A percentile compares a stretch with the other conserved stretches of the same genome.
phyloP scores from a whole-genome alignment of 2,113 vertebrate genomes.

The Takifugu flavidus region DNA sequence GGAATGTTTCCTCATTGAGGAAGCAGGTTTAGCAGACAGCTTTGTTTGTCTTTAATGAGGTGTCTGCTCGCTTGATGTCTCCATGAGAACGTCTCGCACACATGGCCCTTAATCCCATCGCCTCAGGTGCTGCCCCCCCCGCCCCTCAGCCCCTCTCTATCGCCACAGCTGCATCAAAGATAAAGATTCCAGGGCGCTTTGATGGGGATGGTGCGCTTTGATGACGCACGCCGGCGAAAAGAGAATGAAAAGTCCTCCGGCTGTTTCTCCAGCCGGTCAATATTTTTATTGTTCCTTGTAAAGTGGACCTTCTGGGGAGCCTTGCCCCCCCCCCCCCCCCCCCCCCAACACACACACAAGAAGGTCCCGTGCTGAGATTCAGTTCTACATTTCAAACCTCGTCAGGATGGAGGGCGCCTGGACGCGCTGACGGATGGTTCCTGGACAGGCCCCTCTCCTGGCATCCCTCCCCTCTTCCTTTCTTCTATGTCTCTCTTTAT shows the following conservation, averaged over 20 bases:
- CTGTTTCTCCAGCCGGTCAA: no score
- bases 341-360: not conserved
- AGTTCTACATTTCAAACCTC: no score
- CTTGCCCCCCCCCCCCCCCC: not conserved
- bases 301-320: no score
- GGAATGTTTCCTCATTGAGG: conserved; percentile 31
- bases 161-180: no score
- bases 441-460: conserved; percentile 43
- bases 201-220: not conserved
- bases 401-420: not conserved
- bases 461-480: conserved; percentile 41
- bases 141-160: not conserved
- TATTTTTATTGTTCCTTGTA: no score
- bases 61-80: conserved; percentile 20
- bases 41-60: conserved; percentile 49
- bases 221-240: not conserved
- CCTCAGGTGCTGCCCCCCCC: not conserved
- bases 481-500: conserved; percentile 48
- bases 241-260: no score
- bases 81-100: conserved; percentile 28
- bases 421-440: conserved; percentile 28
- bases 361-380: no score
- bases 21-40: conserved; percentile 17
- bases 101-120: conserved; percentile 19
- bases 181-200: not conserved